Evolutionary conservation across 2,888 invertebrate species (phyloP), one percentile per base, ranked within the genome.

Genomic region (Tuberolachnus salignus): DNA sequence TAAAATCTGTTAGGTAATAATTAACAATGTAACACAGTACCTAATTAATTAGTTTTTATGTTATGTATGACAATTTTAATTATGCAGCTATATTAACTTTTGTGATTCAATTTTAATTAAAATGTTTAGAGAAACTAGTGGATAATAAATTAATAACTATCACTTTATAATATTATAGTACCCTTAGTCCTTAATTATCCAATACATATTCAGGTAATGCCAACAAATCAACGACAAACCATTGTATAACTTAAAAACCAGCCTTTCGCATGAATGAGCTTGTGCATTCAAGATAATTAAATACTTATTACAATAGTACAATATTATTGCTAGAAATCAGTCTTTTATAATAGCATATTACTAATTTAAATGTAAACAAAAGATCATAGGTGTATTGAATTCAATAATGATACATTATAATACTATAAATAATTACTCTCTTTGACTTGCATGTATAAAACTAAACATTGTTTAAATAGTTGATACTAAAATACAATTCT

Each of bases 251-350:
- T 49, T 3, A 49, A 59, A 44, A 14, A 49, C 34, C 19, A 59
- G 8, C 55, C 13, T 26, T 46, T 26, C 21, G 46, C 16, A 66
- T n/a, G 11, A 51, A n/a, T 49, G 1, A 67, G 23, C 14, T 11
- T 8, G 3, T 14, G 8, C 44, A 13, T 44, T 14, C 3, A 23
- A 71, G 13, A 26, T n/a, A n/a, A n/a, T 59, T 46, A 61, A 70
- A 51, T n/a, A 16, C 16, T 26, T 9, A 11, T 63, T 10, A 44
- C 19, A 66, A n/a, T 46, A 21, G 44, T 66, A 46, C n/a, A 46
- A 23, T 59, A 71, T 70, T 70, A 57, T 57, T 70, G 44, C 6
- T 44, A 57, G n/a, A 70, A 46, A 46, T 72, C 19, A 51, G 59
- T 72, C 59, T 72, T 61, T 59, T 26, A n/a, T 14, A 57, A 46